Evolutionary conservation across 2,113 vertebrate species (phyloP).

Genomic region (Burhinus bistriatus): DNA sequence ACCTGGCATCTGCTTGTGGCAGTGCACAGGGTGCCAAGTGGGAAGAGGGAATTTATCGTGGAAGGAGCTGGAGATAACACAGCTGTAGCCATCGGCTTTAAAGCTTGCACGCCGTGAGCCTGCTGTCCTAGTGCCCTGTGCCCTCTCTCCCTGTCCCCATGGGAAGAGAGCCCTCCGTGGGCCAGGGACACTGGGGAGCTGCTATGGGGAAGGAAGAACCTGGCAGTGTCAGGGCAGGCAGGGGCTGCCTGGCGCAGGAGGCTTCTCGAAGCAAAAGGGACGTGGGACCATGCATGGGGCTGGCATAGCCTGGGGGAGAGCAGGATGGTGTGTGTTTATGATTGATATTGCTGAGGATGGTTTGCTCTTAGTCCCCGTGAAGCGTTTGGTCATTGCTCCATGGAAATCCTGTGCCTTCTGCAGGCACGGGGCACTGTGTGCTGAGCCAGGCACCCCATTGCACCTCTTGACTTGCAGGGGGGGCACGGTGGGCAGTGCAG

Average conservation of each 20-base stretch:
- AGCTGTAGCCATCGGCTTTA: background rate
- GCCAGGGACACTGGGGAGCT: background rate
- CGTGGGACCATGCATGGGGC: background rate
- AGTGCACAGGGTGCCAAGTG: background rate
- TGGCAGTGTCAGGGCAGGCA: background rate
- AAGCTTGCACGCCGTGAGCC: background rate
- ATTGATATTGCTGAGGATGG: background rate
- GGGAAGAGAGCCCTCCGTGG: background rate
- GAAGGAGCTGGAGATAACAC: background rate
- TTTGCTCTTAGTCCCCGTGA: background rate
- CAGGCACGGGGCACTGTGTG: rapidly evolving
- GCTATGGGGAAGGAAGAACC: background rate
- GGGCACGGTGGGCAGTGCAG: rapidly evolving
- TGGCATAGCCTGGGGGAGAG: background rate
- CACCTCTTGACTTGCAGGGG: background rate
- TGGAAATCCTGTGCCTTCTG: background rate
- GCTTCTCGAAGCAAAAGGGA: background rate
- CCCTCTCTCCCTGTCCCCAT: background rate
- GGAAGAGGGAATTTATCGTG: background rate
- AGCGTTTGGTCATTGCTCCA: rapidly evolving
- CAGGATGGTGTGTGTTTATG: background rate
- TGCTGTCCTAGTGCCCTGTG: background rate
- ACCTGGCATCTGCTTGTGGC: background rate
- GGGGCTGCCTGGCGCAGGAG: background rate
- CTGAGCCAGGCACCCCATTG: background rate